Conservation (phyloP, 1,140 invertebrate genomes). For the Heliconius hermathena region DNA sequence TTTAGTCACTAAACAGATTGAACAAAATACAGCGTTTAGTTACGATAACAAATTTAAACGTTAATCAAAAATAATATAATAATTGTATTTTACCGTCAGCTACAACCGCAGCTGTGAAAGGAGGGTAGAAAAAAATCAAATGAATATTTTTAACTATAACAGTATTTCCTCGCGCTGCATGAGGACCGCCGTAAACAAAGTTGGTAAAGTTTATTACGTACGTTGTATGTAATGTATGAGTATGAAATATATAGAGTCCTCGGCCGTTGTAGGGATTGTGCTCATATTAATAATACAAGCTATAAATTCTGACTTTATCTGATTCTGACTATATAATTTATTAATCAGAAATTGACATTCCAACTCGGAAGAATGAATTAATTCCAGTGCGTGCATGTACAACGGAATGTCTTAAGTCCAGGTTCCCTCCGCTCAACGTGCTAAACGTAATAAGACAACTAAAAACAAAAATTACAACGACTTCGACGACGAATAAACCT, state of each 20-base stretch:
- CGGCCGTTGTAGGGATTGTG: not conserved
- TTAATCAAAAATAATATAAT: not conserved
- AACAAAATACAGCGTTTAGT: not conserved
- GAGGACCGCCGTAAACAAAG: not conserved
- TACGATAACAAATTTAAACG: no score
- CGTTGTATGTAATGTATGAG: not conserved
- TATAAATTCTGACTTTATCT: no score
- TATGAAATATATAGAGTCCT: not conserved
- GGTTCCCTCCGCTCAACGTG: no score
- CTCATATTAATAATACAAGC: not conserved
- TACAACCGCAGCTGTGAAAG: not conserved
- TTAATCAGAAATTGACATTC: no score
- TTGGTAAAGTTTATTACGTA: not conserved
- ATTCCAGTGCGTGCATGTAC: no score
- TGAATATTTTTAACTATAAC: not conserved
- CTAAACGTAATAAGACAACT: no score
- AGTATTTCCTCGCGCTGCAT: not conserved
- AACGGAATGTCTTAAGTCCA: no score
- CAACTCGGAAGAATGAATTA: no score
- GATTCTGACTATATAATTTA: no score
- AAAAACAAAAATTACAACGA: not conserved
- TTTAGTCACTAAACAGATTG: not conserved
- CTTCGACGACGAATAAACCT: no score
- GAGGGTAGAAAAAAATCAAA: not conserved
- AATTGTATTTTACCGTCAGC: not conserved